Conservation (phyloP, 2,888 invertebrate genomes). For the Bruchidius siliquastri region DNA sequence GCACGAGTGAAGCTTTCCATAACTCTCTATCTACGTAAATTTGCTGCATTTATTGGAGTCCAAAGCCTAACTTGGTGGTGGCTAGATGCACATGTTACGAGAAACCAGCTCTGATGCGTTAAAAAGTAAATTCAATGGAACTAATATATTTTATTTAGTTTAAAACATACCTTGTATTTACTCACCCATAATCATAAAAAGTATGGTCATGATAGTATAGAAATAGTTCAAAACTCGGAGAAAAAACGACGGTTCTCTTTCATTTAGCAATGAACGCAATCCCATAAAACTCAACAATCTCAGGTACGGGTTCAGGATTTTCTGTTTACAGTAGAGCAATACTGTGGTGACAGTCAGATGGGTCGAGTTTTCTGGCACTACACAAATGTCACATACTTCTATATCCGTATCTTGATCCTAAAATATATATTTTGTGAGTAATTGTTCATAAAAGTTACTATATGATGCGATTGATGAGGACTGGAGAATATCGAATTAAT, state of each 20-base stretch:
- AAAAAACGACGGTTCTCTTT: constrained; percentile 57
- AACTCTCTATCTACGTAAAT: too few relatives aligned
- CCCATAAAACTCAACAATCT: constrained; percentile 71
- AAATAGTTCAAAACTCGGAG: constrained; percentile 60
- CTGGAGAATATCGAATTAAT: too few relatives aligned
- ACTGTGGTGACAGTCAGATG: constrained; percentile 73
- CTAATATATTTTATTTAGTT: neutral
- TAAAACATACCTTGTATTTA: neutral
- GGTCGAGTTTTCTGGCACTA: constrained; percentile 37
- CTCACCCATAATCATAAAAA: constrained; percentile 11
- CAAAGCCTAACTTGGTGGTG: too few relatives aligned
- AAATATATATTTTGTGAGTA: constrained; percentile 14
- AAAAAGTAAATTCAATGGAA: too few relatives aligned
- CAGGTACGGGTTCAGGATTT: constrained; percentile 74
- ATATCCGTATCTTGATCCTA: constrained; percentile 68
- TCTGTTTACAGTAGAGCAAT: constrained; percentile 75
- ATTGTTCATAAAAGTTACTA: too few relatives aligned
- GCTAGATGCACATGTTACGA: too few relatives aligned
- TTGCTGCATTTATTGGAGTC: too few relatives aligned
- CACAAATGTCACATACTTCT: constrained; percentile 41
- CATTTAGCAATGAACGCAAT: constrained; percentile 63
- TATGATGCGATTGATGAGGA: too few relatives aligned
- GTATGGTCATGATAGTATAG: constrained; percentile 53
- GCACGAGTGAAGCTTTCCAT: too few relatives aligned
- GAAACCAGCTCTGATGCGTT: too few relatives aligned